Base-by-base conservation (phyloP, 2,888 invertebrate species). In the Ischnus inquisitorius region DNA sequence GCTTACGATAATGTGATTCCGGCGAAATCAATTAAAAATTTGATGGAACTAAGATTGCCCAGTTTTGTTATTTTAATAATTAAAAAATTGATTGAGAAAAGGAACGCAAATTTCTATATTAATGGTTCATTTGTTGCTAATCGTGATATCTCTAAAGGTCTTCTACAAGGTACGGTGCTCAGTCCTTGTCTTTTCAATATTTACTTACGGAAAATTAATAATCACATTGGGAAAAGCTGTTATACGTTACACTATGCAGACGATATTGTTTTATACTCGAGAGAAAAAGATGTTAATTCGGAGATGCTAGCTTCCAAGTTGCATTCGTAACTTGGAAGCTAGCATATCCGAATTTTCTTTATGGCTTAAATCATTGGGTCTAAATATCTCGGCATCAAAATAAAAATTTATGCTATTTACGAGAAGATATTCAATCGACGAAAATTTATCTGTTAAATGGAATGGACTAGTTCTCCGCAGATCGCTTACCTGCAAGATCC, bases 121-220 rank as follows among this genome's bases (percentile, higher is more conserved):
- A 25, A 48, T 16, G 67, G 67, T 14, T 39, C 46, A 14, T 6
- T 46, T 4, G 3, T 68, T 28, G 2, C n/a, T 2, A 48, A 3
- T 28, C 41, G 48, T 1, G 28, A 8, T 10, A 4, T 68, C 1
- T 46, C 0, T 2, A 68, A 68, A 16, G 68, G 68, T 1, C 10
- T 68, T 3, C 68, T 48, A 3, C 68, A 68, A 28, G 48, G 68
- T 2, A 28, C 48, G 2, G 68, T 68, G 6, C 48, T 51, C 2
- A 68, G 68, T 19, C 48, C 68, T 8, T n/a, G 25, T 3, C 16
- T 68, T n/a, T 68, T 68, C 28, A 68, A 68, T 2, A 28, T 68
- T 3, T 68, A 68, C 12, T 28, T 48, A n/a, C 8, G 68, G 10
- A 19, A 68, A 2, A 68, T 68, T n/a, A 16, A 19, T 16, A 28